Evolutionary conservation across 1,140 invertebrate species (phyloP).

Genomic region (Euura saliciscinereae): DNA sequence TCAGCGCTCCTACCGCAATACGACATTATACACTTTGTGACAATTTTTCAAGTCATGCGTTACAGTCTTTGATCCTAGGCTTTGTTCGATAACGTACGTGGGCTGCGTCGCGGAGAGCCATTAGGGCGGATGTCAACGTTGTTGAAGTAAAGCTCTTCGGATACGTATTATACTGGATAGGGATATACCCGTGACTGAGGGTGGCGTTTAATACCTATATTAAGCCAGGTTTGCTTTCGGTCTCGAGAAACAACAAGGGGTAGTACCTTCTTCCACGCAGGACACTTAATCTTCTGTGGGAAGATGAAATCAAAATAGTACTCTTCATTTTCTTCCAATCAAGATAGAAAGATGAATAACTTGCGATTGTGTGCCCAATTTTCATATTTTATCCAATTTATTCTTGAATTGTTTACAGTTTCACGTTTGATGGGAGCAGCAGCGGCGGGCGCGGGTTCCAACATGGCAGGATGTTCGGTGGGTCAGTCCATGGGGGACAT

Average conservation of each 20-base stretch:
- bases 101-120: no score
- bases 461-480: conserved; percentile 66
- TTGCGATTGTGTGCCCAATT: not conserved
- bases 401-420: conserved; percentile 68
- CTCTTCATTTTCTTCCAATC: not conserved
- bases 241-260: not conserved
- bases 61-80: no score
- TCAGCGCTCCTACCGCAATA: no score
- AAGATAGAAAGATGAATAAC: not conserved
- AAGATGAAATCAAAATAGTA: no score
- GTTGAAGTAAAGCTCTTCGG: no score
- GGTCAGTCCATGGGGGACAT: conserved; percentile 87
- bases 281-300: conserved; percentile 9
- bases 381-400: conserved; percentile 31
- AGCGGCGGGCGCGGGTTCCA: conserved; percentile 68
- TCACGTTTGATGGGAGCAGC: conserved; percentile 86
- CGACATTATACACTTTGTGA: no score
- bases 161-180: no score
- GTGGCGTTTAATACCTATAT: not conserved
- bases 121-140: no score
- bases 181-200: not conserved
- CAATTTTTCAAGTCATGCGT: no score
- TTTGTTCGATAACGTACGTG: no score
- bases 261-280: not conserved
- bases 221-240: not conserved